Conservation (phyloP, 2,797 vertebrate species). For the Galagoides demidoff region DNA sequence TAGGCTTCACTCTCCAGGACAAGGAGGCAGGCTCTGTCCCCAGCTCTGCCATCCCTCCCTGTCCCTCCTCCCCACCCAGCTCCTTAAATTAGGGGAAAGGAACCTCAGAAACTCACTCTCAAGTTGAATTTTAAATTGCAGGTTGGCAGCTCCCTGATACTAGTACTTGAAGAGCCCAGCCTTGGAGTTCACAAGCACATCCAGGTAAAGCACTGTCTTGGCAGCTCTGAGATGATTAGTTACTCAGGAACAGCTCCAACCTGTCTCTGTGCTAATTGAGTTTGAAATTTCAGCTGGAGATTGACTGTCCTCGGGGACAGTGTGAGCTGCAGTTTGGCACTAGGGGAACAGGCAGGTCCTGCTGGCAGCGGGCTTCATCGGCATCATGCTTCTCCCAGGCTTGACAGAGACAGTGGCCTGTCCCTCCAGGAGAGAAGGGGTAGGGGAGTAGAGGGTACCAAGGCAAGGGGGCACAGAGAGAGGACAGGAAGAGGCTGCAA, state of each 20-base stretch:
- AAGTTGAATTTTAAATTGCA: constrained; percentile 31
- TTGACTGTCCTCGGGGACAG: neutral
- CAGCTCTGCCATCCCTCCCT: neutral
- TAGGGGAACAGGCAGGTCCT: neutral
- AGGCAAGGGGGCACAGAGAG: neutral
- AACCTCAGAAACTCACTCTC: constrained; percentile 62
- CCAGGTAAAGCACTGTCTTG: neutral
- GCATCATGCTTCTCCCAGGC: neutral
- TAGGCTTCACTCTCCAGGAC: constrained; percentile 41
- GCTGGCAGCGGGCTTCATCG: neutral
- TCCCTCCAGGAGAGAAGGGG: neutral
- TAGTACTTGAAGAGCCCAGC: constrained; percentile 56
- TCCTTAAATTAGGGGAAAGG: neutral
- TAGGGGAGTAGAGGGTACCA: rapidly evolving
- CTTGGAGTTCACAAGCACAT: constrained; percentile 54
- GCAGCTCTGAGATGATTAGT: constrained; percentile 76
- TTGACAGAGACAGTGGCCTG: rapidly evolving
- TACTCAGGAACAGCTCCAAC: constrained; percentile 42
- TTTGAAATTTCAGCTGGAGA: constrained; percentile 71
- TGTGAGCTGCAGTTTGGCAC: neutral
- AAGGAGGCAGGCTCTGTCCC: constrained; percentile 37
- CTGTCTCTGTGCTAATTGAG: constrained; percentile 74
- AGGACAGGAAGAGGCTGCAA: rapidly evolving
- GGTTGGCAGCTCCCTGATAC: constrained; percentile 25
- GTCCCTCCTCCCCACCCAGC: neutral